Evolutionary conservation across 2,113 vertebrate species (phyloP), one percentile per base, ranked within the genome.

Genomic region (Thinocorus orbignyianus): DNA sequence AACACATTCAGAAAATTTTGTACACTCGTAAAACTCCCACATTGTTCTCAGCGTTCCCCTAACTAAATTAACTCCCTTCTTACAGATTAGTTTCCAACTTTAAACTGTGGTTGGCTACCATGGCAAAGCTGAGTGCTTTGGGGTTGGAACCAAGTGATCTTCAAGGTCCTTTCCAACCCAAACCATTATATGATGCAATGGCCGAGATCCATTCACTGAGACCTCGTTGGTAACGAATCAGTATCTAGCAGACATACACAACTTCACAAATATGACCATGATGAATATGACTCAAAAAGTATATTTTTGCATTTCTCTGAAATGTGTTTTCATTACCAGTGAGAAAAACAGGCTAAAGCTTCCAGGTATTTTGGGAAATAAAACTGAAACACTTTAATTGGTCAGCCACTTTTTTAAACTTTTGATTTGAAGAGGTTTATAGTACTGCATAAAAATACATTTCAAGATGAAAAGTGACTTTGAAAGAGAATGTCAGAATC

Each of bases 201-300:
- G 28, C 37, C 46, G 52, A 51, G 13, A 26, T 30, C 39, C 15
- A 0, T 25, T 35, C 35, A 31, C 17, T 1, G 1, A 52, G 8
- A 28, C 7, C 44, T 46, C 1, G 0, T 3, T 30, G 35, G 11
- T 31, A 25, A 37, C 2, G 0, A 2, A 15, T 31, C 79, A 23
- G 1, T 19, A 6, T 33, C 35, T 64, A 42, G 18, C 65, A 44
- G 0, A 1, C 5, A 17, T 35, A 15, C 39, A 8, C 18, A 19
- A 14, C 25, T 28, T 28, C 13, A 37, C 20, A 46, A 37, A 73
- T 23, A 26, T 1, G 17, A 44, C 46, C 10, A 0, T 9, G 13
- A 26, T 13, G 4, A 78, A 42, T 28, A 9, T 9, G 37, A n/a
- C 1, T 10, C 9, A 26, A 35, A 78, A 81, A 48, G 18, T 14